A percentile compares a stretch with the other conserved stretches of the same genome.
phyloP scores from a whole-genome alignment of 2,888 invertebrate species.

The Mesorhabditis sp. region DNA sequence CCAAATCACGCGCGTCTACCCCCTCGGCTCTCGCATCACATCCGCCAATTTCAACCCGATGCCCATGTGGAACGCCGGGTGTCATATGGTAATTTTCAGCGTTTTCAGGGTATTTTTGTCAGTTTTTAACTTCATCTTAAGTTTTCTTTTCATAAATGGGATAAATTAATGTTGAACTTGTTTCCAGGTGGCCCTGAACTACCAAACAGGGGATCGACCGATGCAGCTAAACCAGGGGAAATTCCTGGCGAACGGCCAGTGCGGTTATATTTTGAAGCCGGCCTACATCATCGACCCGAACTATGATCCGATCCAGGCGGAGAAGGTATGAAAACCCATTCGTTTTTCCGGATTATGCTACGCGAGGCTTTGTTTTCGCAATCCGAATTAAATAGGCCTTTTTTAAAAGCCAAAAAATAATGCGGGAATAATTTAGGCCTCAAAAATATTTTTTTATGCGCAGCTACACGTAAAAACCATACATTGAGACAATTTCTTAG shows the following conservation, averaged over 20 bases:
- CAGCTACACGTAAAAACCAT: too few species aligned
- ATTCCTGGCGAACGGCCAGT: constrained; percentile 83
- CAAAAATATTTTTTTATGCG: too few species aligned
- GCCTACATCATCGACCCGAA: constrained; percentile 77
- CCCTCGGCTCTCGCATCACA: constrained; percentile 81
- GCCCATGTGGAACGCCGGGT: constrained; percentile 89
- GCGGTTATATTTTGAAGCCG: constrained; percentile 87
- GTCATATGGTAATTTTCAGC: constrained; percentile 84
- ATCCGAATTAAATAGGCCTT: too few species aligned
- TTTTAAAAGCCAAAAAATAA: too few species aligned
- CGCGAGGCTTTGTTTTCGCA: too few species aligned
- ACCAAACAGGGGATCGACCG: constrained; percentile 86
- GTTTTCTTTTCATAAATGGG: background rate
- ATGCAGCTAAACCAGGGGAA: constrained; percentile 94
- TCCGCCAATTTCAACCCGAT: constrained; percentile 95
- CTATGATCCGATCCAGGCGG: constrained; percentile 71
- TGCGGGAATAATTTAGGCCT: too few species aligned
- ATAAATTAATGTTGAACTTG: background rate
- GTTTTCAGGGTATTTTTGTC: too few species aligned
- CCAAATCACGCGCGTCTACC: constrained; percentile 90
- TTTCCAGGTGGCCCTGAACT: constrained; percentile 76
- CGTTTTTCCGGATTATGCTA: too few species aligned
- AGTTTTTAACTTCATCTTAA: background rate
- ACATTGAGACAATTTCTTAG: too few species aligned
- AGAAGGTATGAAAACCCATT: constrained; percentile 28